Evolutionary conservation across 2,888 invertebrate genomes (phyloP).

Genomic region (Fragum sueziense): DNA sequence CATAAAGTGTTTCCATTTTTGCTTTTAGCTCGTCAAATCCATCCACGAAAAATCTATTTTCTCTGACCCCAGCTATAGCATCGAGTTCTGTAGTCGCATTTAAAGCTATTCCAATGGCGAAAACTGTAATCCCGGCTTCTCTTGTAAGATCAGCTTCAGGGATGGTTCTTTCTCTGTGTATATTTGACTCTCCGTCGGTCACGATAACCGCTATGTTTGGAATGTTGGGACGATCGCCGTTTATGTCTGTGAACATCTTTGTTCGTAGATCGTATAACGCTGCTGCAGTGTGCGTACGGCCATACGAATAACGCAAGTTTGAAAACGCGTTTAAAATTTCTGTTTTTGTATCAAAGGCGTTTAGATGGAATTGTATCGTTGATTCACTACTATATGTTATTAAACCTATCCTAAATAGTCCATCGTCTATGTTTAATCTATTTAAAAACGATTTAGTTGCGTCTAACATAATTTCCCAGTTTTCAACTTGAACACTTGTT

Average conservation of each 20-base stretch:
- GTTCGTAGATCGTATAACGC: slow-evolving; percentile 69
- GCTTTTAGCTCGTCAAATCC: slow-evolving; percentile 67
- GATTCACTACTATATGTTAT: slow-evolving; percentile 71
- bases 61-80: slow-evolving; percentile 71
- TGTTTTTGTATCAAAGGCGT: slow-evolving; percentile 58
- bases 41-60: slow-evolving; percentile 70
- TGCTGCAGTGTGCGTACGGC: slow-evolving; percentile 76
- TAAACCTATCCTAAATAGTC: slow-evolving; percentile 73
- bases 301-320: slow-evolving; percentile 65
- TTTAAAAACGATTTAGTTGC: slow-evolving; percentile 67
- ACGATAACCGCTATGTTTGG: slow-evolving; percentile 74
- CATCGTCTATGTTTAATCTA: slow-evolving; percentile 68
- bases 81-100: slow-evolving; percentile 71
- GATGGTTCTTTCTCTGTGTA: slow-evolving; percentile 67
- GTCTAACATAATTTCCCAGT: slow-evolving; percentile 67
- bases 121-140: slow-evolving; percentile 65
- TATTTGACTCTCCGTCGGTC: slow-evolving; percentile 78
- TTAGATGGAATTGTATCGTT: slow-evolving; percentile 71
- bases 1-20: slow-evolving; percentile 63
- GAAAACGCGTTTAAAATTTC: slow-evolving; percentile 68
- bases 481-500: slow-evolving; percentile 71
- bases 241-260: slow-evolving; percentile 66
- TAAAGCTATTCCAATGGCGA: slow-evolving; percentile 70
- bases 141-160: slow-evolving; percentile 70
- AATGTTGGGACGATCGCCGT: slow-evolving; percentile 71